Base-by-base conservation (phyloP, 1,140 invertebrate genomes). In the Branchinecta lindahli region DNA sequence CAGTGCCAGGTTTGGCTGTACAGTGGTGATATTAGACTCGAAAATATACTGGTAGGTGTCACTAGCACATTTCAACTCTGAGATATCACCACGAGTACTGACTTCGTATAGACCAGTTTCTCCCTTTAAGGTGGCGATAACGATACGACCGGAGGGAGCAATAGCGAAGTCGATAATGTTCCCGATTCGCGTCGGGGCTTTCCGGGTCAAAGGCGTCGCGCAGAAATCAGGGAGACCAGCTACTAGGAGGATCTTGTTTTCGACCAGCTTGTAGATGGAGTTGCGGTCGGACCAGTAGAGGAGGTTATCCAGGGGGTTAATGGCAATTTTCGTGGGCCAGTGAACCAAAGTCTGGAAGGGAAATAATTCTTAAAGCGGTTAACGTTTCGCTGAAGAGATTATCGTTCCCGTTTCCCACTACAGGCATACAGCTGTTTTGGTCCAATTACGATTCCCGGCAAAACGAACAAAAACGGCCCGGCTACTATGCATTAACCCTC, bases 201-300 rank as follows among this genome's bases (percentile, higher is more conserved):
- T 71, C 71, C 71, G 67, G 77, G 80, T 65, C 83, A 77, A 70
- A 83, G 82, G 74, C 15, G 69, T 73, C 33, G 79, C 79, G 77
- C 93, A 97, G 78, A 96, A 92, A 9, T 93, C 81, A 6, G 93
- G 92, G 52, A 88, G 89, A 46, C 94, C 94, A 70, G 94, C 92
- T 6, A 96, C 88, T 0, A 95, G 78, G 45, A 81, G 77, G 12
- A 85, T 73, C 79, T 94, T 93, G 82, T 91, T 85, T 75, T 94
- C 92, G 46, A 88, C 87, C 2, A 98, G 80, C 78, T 94, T 92
- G 52, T 96, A 81, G 0, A 98, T 89, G 5, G 97, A 85, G 72
- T 92, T 85, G 76, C 97, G 93, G 76, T 98, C 96, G 67, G 98
- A 90, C 74, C 98, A 95, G 77, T 97, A 92, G 0, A 98, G 80